Conservation (phyloP, 2,113 vertebrate genomes). For the Aspiorhynchus laticeps region DNA sequence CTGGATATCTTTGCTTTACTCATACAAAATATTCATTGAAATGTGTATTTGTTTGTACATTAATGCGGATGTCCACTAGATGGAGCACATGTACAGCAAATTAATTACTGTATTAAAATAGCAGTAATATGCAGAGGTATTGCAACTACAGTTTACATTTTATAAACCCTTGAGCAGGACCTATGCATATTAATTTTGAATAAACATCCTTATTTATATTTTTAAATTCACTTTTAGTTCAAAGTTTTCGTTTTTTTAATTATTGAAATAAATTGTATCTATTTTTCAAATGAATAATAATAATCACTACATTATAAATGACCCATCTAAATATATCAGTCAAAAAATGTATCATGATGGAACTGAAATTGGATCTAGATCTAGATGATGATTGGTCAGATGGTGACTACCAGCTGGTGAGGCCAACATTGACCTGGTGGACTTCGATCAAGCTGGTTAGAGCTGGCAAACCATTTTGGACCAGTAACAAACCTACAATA, state of each 20-base stretch:
- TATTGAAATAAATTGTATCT: background rate
- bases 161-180: background rate
- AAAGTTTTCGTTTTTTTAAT: background rate
- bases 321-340: background rate
- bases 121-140: no score
- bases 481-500: background rate
- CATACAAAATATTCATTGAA: background rate
- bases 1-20: conserved; percentile 43
- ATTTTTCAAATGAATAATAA: background rate
- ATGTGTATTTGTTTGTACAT: background rate
- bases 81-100: background rate
- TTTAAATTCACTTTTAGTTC: background rate
- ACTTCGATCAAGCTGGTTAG: background rate
- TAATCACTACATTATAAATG: background rate
- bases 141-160: background rate
- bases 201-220: background rate
- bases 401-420: background rate
- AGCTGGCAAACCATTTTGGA: background rate
- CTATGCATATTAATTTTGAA: background rate
- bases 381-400: background rate
- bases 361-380: background rate
- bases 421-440: background rate
- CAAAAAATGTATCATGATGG: background rate
- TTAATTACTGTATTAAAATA: background rate
- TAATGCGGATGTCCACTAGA: conserved; percentile 5